A percentile compares a stretch with the other conserved stretches of the same genome.
Evolutionary conservation across 1,140 invertebrate species (phyloP).

Genomic region (Galendromus occidentalis): DNA sequence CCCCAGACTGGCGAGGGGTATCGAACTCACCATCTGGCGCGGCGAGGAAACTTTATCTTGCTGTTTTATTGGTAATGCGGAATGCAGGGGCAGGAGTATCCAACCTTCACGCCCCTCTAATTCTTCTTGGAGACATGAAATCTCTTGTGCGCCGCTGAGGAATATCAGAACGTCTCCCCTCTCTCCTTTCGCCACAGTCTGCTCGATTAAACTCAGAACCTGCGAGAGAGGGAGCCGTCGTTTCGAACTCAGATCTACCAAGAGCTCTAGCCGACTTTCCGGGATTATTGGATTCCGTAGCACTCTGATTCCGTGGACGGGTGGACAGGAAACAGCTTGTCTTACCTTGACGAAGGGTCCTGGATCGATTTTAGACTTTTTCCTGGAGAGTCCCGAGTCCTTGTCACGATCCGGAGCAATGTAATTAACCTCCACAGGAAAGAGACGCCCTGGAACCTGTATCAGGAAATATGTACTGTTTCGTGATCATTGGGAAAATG

Average conservation of each 20-base stretch:
- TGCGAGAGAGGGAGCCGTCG: neutral
- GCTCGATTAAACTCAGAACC: conserved; percentile 60
- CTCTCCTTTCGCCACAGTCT: conserved; percentile 43
- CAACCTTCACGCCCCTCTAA: conserved; percentile 17
- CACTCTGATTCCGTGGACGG: neutral
- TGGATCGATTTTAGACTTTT: conserved; percentile 54
- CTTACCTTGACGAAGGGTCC: conserved; percentile 56
- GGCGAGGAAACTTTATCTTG: conserved; percentile 9
- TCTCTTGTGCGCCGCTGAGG: conserved; percentile 86
- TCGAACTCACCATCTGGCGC: neutral
- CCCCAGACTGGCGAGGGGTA: neutral
- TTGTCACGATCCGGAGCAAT: conserved; percentile 44
- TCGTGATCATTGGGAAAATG: conserved; percentile 14
- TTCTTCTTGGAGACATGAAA: conserved; percentile 68
- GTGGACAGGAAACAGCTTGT: neutral
- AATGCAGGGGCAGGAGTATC: conserved; percentile 13
- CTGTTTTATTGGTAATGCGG: conserved; percentile 7
- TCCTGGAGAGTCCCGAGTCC: conserved; percentile 42
- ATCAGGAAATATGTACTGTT: too few relatives aligned
- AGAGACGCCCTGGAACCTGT: conserved; percentile 76
- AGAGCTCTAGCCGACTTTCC: too few relatives aligned
- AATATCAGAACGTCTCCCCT: conserved; percentile 91
- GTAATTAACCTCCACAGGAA: conserved; percentile 74
- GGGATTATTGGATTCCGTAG: too few relatives aligned
- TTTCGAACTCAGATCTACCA: too few relatives aligned